phyloP scores from a whole-genome alignment of 2,888 invertebrate genomes.

The Frankliniella fusca region DNA sequence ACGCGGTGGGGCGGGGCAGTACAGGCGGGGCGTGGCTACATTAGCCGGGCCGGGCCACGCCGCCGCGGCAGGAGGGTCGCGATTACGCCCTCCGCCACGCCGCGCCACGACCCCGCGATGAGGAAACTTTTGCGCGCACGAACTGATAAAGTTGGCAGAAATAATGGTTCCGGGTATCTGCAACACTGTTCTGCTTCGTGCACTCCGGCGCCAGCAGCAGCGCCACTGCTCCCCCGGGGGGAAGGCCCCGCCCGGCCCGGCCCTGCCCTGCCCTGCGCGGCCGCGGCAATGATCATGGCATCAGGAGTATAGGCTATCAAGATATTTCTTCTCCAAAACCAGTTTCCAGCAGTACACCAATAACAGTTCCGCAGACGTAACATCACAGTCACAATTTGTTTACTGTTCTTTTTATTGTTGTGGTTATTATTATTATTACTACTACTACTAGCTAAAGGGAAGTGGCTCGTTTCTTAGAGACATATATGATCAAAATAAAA shows the following conservation, averaged over 20 bases:
- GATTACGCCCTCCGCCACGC: background rate
- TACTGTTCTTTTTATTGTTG: too few species aligned
- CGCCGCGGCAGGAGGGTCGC: background rate
- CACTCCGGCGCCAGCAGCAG: background rate
- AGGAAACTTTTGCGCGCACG: conserved; percentile 12
- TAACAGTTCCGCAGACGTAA: too few species aligned
- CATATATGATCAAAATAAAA: too few species aligned
- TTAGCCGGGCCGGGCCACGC: too few species aligned
- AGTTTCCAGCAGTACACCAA: too few species aligned
- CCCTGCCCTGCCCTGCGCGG: too few species aligned
- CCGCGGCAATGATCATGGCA: background rate
- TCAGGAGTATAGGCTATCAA: too few species aligned
- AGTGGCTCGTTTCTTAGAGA: too few species aligned
- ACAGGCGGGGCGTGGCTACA: background rate
- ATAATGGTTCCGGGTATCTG: conserved; percentile 19
- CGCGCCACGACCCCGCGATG: background rate
- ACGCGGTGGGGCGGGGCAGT: background rate
- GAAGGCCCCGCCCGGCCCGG: background rate
- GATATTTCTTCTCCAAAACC: too few species aligned
- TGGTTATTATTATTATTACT: too few species aligned
- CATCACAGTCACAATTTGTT: too few species aligned
- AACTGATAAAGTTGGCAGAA: conserved; percentile 23
- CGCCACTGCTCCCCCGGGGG: background rate
- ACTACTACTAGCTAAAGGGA: too few species aligned
- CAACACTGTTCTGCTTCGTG: background rate